A percentile compares a stretch with the other conserved stretches of the same genome.
Conservation (phyloP, 2,888 invertebrate genomes). For the Clepsis dumicolana region DNA sequence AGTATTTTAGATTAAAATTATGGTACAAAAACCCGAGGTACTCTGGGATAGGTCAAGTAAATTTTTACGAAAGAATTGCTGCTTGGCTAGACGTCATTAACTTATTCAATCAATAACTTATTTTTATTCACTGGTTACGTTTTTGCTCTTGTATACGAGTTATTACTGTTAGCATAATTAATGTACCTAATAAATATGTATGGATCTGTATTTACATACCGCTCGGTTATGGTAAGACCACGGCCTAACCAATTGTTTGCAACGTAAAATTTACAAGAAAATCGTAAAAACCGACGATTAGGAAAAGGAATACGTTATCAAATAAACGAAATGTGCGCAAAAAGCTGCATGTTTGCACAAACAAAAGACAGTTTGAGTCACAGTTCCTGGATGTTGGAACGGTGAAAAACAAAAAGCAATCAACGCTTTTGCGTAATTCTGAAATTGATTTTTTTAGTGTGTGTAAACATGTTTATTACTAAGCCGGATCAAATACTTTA, state of each 20-base stretch:
- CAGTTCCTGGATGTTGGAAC: slow-evolving; percentile 16
- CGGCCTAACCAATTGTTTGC: slow-evolving; percentile 22
- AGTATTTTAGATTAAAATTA: too few species aligned
- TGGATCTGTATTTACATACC: background rate
- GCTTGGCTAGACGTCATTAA: too few species aligned
- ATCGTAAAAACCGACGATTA: slow-evolving; percentile 14
- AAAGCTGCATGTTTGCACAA: slow-evolving; percentile 25
- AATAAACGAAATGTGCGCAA: slow-evolving; percentile 32
- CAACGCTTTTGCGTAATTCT: slow-evolving; percentile 22
- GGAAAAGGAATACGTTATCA: slow-evolving; percentile 19
- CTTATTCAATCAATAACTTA: too few species aligned
- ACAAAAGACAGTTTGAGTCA: slow-evolving; percentile 28
- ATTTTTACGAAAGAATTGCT: too few species aligned
- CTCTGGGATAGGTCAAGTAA: too few species aligned
- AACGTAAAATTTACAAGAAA: slow-evolving; percentile 25
- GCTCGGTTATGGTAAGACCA: slow-evolving; percentile 3
- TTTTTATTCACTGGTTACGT: background rate
- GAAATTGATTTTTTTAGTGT: slow-evolving; percentile 9
- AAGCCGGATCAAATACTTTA: slow-evolving; percentile 8
- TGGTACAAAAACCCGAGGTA: too few species aligned
- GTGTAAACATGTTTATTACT: slow-evolving; percentile 35
- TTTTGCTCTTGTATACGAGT: background rate
- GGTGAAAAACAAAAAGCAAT: slow-evolving; percentile 32
- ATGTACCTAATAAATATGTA: background rate
- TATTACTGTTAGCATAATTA: background rate